Base-by-base conservation (phyloP, 2,888 invertebrate species). In the Carabus problematicus region DNA sequence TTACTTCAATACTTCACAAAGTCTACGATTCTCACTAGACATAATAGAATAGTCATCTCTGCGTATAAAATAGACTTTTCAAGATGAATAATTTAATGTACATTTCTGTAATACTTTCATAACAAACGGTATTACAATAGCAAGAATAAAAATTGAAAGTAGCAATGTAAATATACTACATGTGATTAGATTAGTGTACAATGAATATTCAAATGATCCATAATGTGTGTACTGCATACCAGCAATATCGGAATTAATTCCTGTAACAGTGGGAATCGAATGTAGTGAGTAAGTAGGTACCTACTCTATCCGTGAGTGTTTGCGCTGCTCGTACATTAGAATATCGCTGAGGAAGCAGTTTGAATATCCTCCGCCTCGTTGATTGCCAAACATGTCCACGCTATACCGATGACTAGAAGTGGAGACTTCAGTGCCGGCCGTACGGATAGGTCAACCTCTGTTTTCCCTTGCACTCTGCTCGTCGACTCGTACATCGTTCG, bases 321-420 rank as follows among this genome's bases (percentile, higher is more conserved):
- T 64, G 64, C 64, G 18, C 56, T n/a, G 9, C 43, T 61, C 45
- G 61, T 39, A 54, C 56, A 64, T 64, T 64, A 64, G 43, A 64
- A 64, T 64, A 55, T 45, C 56, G 64, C 64, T 55, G 56, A 54
- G 43, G 43, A 29, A 64, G 64, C 64, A 14, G 12, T 64, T 56
- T 56, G 14, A 14, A 8, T 45, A 56, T 45, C 39, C 19, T 56
- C 55, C 45, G 54, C 18, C 42, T 19, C 16, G 63, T 43, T 52
- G 64, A 56, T 64, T 64, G 56, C 64, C 56, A 39, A 54, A 45
- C 64, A 41, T 64, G 55, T 56, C 56, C 19, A 11, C 11, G 18
- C 19, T 8, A 11, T 18, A 11, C 3, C 52, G 11, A 16, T 11
- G 8, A 49, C 52, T 52, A 52, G 18, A 9, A 52, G 52, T 52